Evolutionary conservation across 92 coral and sea anemone species (phyloP).

Genomic region (Pocillopora grandis): DNA sequence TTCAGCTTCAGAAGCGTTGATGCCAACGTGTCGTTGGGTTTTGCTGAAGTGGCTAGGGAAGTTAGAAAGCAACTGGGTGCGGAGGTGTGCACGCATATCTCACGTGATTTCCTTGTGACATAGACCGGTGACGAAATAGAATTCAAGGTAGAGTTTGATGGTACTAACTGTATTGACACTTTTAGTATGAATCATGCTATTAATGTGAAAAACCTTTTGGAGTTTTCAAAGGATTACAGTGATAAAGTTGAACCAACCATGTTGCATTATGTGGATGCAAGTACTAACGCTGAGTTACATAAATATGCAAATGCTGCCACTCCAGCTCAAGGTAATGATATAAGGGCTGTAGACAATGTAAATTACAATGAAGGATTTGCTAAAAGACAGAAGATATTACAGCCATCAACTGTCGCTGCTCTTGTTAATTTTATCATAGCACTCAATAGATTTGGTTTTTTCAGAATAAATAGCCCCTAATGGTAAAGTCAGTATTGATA

Average conservation of each 20-base stretch:
- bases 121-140: constrained; percentile 13
- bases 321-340: no score
- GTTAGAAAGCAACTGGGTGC: constrained; percentile 15
- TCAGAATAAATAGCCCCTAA: neutral
- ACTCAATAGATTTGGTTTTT: neutral
- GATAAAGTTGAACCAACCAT: no score
- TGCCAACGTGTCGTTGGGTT: neutral
- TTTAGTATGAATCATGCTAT: no score
- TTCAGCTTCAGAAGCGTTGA: neutral
- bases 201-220: no score
- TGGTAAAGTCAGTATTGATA: neutral
- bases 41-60: constrained; percentile 2
- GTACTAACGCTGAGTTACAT: no score
- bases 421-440: neutral
- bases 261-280: no score
- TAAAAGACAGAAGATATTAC: neutral
- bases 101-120: constrained; percentile 18
- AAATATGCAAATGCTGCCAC: no score
- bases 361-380: no score
- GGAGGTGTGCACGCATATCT: constrained; percentile 23
- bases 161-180: no score
- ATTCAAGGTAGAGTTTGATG: neutral
- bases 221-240: no score
- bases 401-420: neutral
- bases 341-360: no score